Base-by-base conservation (phyloP, 1,140 invertebrate species). In the Listronotus bonariensis region DNA sequence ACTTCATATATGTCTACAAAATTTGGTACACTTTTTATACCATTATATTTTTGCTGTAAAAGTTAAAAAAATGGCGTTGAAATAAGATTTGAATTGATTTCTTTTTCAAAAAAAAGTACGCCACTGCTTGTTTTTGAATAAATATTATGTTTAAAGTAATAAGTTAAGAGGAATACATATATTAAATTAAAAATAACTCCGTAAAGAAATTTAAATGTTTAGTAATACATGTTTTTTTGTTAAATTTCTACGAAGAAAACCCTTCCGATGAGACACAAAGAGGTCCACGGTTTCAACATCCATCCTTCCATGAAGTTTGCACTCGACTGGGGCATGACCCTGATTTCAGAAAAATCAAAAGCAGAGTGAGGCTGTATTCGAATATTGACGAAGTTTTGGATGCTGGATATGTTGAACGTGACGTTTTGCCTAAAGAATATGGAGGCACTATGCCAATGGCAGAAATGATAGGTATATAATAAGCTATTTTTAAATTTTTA, bases 391-490 rank as follows among this genome's bases (percentile, higher is more conserved):
- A 87, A 10, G 79, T 84, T 0, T 78, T 86, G 14, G 78, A 83
- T 48, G 53, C 59, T 34, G 72, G 72, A 8, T 79, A 82, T 20
- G 79, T 84, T 11, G 83, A 87, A 66, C 81, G 88, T 56, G 88
- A 91, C 60, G 81, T 92, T 68, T 73, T 93, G 32, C 92, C 92
- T 0, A 86, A 89, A 70, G 92, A 93, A 74, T 93, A 92, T 74
- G 91, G 91, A 12, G 91, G 91, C 1, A 84, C 80, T 7, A 88
- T 91, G 79, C 90, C 90, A 0, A 90, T 92, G 88, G 83, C 85
- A 36, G 87, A 91, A 76, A 92, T 93, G 90, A 92, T 92, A 66
- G 86, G 91, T 92, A 66, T n/a, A n/a, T n/a, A n/a, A n/a, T n/a
- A 69, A 14, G 12, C 20, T 26, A 26, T 26, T 1, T 26, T 26